phyloP scores from a whole-genome alignment of 2,113 vertebrate genomes.

The Grammomys surdaster region DNA sequence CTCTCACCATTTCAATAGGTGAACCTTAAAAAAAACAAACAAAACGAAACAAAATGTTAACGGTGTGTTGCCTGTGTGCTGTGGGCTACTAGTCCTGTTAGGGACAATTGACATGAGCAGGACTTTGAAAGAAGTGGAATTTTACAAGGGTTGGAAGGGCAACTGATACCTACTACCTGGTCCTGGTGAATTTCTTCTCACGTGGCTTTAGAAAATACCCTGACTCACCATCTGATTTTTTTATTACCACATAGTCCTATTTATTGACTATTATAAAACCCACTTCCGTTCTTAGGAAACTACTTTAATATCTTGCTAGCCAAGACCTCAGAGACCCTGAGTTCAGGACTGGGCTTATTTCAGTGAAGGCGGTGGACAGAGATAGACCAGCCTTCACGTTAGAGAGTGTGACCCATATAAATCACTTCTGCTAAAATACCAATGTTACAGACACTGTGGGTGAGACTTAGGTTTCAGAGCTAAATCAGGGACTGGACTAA shows the following conservation, averaged over 20 bases:
- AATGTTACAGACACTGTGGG: too few relatives aligned
- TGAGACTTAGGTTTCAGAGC: not conserved
- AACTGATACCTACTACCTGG: not conserved
- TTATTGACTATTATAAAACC: not conserved
- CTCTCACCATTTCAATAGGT: constrained; percentile 70
- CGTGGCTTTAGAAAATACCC: not conserved
- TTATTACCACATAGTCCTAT: not conserved
- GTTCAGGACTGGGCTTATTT: constrained; percentile 1
- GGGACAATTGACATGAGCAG: constrained; percentile 76
- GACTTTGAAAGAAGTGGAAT: constrained; percentile 81
- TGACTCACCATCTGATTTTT: not conserved
- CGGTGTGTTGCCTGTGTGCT: constrained; percentile 79
- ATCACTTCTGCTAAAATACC: not conserved
- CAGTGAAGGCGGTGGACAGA: not conserved
- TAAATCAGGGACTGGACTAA: not conserved
- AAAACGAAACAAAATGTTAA: constrained; percentile 66
- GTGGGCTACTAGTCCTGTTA: constrained; percentile 77
- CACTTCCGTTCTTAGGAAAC: not conserved
- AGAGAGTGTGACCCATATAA: not conserved
- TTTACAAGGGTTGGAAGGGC: constrained; percentile 39
- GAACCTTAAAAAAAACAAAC: not conserved
- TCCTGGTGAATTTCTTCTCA: not conserved
- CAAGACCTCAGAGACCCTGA: not conserved
- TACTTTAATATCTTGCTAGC: not conserved
- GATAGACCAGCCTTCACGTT: not conserved